These are phyloP conservation scores for Drosophila sucinea DNA, from an alignment of 1,140 invertebrate species.

Conservation along the genomic window DNA sequence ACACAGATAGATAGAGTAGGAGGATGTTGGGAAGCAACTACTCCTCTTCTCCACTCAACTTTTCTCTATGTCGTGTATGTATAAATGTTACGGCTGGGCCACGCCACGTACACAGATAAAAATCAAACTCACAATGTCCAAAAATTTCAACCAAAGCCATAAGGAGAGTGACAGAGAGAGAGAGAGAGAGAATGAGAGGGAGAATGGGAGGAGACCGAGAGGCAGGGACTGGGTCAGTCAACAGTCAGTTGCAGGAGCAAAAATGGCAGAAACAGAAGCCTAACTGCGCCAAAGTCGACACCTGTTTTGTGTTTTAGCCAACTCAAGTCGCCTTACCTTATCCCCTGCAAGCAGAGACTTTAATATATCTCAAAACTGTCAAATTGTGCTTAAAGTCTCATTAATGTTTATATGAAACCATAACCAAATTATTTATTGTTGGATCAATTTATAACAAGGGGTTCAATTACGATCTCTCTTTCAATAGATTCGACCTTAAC, in stretches of 20 bases:
- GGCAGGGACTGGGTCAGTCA: background rate
- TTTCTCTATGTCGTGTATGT: background rate
- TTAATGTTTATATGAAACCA: no score
- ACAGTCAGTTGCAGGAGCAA: conserved; percentile 1
- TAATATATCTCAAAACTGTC: conserved; percentile 12
- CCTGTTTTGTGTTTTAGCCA: conserved; percentile 20
- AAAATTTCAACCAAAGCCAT: conserved; percentile 44
- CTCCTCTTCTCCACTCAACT: conserved; percentile 1
- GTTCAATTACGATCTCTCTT: no score
- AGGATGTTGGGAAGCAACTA: background rate
- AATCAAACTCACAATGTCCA: conserved; percentile 66
- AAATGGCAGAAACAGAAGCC: conserved; percentile 2
- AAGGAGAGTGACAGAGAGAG: conserved; percentile 6
- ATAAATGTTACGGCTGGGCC: conserved; percentile 55
- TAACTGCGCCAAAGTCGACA: conserved; percentile 32
- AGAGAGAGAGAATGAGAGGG: background rate
- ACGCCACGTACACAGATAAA: conserved; percentile 71
- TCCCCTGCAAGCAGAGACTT: conserved; percentile 5
- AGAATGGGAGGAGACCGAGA: background rate
- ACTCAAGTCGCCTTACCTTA: background rate
- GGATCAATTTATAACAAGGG: no score
- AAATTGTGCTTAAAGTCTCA: no score
- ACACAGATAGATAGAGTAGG: background rate
- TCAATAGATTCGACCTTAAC: no score
- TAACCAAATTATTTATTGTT: no score